Evolutionary conservation across 2,113 vertebrate genomes (phyloP), one percentile per base, ranked within the genome.

Genomic region (Rafetus swinhoei): DNA sequence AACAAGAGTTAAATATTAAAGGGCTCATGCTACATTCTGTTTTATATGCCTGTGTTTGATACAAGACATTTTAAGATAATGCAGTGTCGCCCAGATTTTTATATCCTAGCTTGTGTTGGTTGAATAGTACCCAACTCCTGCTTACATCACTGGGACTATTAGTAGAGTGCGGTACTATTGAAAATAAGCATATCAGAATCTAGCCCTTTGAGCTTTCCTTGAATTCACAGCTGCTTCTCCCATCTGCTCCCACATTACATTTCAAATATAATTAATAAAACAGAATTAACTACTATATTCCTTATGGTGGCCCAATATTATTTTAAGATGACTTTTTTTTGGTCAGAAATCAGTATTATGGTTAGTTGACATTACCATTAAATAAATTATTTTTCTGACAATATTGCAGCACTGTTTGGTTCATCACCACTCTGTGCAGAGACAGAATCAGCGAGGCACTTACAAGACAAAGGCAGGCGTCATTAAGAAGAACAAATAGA

Each of bases 401-500:
- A 35, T 93, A 87, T 19, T 93, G 89, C 60, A 91, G 84, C 0
- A 85, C 88, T 53, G 55, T 45, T 89, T 18, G 88, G 32, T 52
- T 10, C 87, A 25, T 16, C 9, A 19, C n/a, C 53, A 87, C 86
- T 52, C 12, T 50, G 39, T 89, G 21, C 13, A 82, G 80, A 59
- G 92, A 80, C 85, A 86, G 84, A 59, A 81, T 92, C 56, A 16
- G 53, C 6, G 13, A 92, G 27, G 62, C 22, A 88, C 54, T 85
- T 82, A 27, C 1, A 90, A 57, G 79, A 90, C 54, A 91, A 45
- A 95, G 89, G 65, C 84, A 94, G 90, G 35, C 29, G 27, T 50
- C 74, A 85, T 91, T 94, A 96, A 88, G 52, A 62, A 95, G 82
- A 87, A 79, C 21, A 95, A 89, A 91, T 35, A 69, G 27, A 55